Base-by-base conservation (phyloP, 2,888 invertebrate genomes). In the Charanyca ferruginea region DNA sequence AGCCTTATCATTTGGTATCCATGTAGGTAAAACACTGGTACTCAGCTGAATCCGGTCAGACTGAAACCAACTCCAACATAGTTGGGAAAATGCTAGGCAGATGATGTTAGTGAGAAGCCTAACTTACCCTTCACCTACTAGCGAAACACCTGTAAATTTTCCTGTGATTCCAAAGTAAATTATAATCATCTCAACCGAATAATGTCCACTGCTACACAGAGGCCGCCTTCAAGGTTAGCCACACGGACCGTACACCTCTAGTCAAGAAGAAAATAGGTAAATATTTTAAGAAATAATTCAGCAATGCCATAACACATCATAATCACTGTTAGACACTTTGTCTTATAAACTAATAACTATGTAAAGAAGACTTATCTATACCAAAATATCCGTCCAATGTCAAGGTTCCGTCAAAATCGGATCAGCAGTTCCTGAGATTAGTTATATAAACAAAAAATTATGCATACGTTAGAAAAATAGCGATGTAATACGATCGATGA, bases 341-440 rank as follows among this genome's bases (percentile, higher is more conserved):
- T 63, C 20, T 51, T 22, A 32, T 5, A 20, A n/a, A 73, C 11
- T 38, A 53, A 53, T 45, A 52, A 53, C 73, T 44, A 22, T 66
- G 45, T 48, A 60, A 62, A 49, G 35, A 28, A 38, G 23, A 52
- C 52, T 60, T 32, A 71, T 59, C 71, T 58, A 28, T 55, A 18
- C 1, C 25, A 73, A 63, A 64, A 73, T 64, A 64, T 73, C 57
- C 63, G 72, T 45, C 28, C 68, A 85, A 79, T 74, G 79, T 77
- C 73, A 81, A 77, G 83, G 79, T 52, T 63, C 41, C 44, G 11
- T 47, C 48, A 55, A 20, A 59, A 52, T 68, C 38, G 51, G 44
- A 54, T 66, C 62, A 76, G 73, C 68, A 72, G 70, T 65, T 77
- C 45, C 49, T 32, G 42, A 66, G 41, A 66, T 51, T 58, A 32